phyloP scores from a whole-genome alignment of 2,113 vertebrate species.

The Sphyrna mokarran region DNA sequence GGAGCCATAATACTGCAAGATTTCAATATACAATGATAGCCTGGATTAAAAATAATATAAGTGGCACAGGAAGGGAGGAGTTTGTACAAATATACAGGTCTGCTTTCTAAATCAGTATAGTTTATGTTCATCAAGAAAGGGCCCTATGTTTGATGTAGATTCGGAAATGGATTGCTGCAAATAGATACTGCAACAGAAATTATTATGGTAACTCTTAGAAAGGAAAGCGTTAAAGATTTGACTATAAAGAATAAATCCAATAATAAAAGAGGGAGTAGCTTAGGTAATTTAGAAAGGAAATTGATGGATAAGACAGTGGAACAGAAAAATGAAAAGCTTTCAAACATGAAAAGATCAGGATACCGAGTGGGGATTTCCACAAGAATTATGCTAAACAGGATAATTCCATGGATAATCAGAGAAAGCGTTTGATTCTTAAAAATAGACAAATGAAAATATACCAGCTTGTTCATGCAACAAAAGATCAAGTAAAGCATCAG shows the following conservation, averaged over 20 bases:
- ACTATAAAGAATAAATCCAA: neutral
- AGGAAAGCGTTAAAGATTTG: neutral
- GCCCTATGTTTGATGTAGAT: neutral
- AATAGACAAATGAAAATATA: neutral
- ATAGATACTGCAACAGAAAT: neutral
- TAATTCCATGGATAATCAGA: neutral
- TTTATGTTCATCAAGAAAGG: neutral
- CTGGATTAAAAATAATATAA: neutral
- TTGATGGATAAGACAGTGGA: neutral
- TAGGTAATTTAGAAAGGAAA: neutral
- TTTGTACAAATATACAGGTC: too few species aligned
- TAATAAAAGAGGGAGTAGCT: neutral
- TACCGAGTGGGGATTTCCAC: neutral
- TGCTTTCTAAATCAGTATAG: neutral
- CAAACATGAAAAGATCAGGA: neutral
- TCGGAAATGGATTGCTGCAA: neutral
- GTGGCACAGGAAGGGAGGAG: neutral
- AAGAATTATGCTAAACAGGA: neutral
- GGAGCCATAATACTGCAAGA: neutral
- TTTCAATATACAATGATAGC: neutral
- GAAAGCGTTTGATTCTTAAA: neutral
- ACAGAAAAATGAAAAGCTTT: neutral
- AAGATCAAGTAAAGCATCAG: neutral
- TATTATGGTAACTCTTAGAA: neutral
- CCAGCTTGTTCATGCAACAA: neutral